Evolutionary conservation across 2,113 vertebrate species (phyloP).

Genomic region (Bagarius yarrelli): DNA sequence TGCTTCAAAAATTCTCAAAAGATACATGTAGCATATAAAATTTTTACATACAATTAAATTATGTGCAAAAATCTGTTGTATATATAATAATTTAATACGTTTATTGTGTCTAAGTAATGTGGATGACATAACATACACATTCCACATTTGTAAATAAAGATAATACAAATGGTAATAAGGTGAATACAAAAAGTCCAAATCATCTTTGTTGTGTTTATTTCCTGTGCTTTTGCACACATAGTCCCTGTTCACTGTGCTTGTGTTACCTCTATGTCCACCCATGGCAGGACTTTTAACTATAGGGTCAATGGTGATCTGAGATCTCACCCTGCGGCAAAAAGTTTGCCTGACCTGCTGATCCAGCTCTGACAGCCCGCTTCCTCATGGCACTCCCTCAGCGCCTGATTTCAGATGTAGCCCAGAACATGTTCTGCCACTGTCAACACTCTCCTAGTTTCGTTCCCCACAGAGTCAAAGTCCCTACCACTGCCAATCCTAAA

Average conservation of each 20-base stretch:
- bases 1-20: neutral
- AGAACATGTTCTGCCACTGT: slow-evolving; percentile 53
- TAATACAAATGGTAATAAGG: neutral
- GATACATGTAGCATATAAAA: neutral
- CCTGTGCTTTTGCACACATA: neutral
- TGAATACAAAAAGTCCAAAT: neutral
- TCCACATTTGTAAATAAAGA: too few relatives aligned
- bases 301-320: slow-evolving; percentile 49
- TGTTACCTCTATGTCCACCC: slow-evolving; percentile 19
- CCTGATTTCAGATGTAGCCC: slow-evolving; percentile 58
- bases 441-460: slow-evolving; percentile 50
- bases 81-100: too few relatives aligned
- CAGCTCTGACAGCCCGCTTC: slow-evolving; percentile 67
- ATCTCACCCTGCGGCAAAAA: slow-evolving; percentile 58
- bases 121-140: too few relatives aligned
- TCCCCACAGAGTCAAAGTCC: slow-evolving; percentile 47
- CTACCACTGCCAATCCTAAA: slow-evolving; percentile 53
- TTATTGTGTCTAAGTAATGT: too few relatives aligned
- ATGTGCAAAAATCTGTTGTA: neutral
- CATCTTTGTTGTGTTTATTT: slow-evolving; percentile 1
- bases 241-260: slow-evolving; percentile 10
- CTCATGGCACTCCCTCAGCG: slow-evolving; percentile 46
- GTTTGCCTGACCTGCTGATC: slow-evolving; percentile 65
- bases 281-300: slow-evolving; percentile 35
- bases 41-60: neutral